Evolutionary conservation across 1,140 invertebrate species (phyloP), one percentile per base, ranked within the genome.

Genomic region (Nasonia giraulti): DNA sequence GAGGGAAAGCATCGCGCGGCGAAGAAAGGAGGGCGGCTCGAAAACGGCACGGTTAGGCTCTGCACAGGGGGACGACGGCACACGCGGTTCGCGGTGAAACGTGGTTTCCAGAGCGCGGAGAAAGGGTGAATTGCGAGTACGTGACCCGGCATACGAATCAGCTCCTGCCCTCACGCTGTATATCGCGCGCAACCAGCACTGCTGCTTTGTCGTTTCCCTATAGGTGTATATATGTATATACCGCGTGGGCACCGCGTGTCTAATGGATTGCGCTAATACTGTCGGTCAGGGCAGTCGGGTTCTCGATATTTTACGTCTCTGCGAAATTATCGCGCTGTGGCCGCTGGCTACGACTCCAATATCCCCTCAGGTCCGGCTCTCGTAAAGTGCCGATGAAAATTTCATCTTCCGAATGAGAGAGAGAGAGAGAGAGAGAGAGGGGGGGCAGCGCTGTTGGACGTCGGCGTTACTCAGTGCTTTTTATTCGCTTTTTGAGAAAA

Each of bases 71-170:
- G 33, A 69, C 37, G n/a, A 27, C 11, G 17, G 27, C 17, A 55
- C 50, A 44, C 27, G 55, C 31, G 31, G 8, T 27, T 3, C 76
- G 12, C 62, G 31, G 14, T 44, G 78, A 69, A 78, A 68, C 78
- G 78, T 80, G 66, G 79, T 17, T 81, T 47, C 86, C 86, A 87
- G 86, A 84, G 85, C 81, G 85, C 78, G 82, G 87, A 85, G 86
- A 86, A 88, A 89, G 90, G 90, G 89, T 89, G 89, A 91, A 91
- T 91, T 88, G 89, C 89, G 85, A 87, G 73, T 90, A 90, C 90
- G 89, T 91, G 90, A 87, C 87, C 82, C 78, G 50, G 89, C 89
- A 91, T 91, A 90, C 88, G 87, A 91, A 91, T 90, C 75, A 75
- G 75, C 79, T 74, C 79, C 76, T 77, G 40, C 83, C 78, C 80